Base-by-base conservation (phyloP, 1,140 invertebrate species). In the Trichomalopsis sarcophagae region DNA sequence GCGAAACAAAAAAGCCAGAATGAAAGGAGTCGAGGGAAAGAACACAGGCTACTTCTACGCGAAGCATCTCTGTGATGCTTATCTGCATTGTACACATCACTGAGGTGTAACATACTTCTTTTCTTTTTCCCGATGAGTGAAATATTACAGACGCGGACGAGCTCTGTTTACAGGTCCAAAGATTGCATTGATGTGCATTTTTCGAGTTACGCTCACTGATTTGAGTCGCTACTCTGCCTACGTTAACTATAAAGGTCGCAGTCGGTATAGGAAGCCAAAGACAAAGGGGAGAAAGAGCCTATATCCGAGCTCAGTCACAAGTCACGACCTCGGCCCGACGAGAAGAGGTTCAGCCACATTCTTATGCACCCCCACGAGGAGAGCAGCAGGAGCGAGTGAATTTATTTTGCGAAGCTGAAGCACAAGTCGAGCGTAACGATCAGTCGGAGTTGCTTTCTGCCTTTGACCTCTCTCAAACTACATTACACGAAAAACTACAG, bases 331-430 rank as follows among this genome's bases (percentile, higher is more conserved):
- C 73, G 68, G 76, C 47, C 80, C 33, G 50, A 68, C 44, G 68
- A 62, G 36, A 79, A 85, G 84, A 85, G 71, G 81, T 83, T 87
- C 50, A 85, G 82, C 86, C 86, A 86, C 84, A 87, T 87, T 87
- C 84, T 85, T 85, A 86, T 73, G 30, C 81, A 84, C 81, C 84
- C 68, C 75, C 62, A 44, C 9, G 50, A 69, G 40, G 50, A 17
- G 73, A 62, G 66, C 14, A 40, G n/a, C 30, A 79, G 21, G 36
- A 47, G 14, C 4, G 13, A 66, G 27, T 17, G 62, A 47, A 11
- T 40, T 74, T 23, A 62, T 68, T 68, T 27, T 17, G 66, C 66
- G 62, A 17, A 66, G n/a, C n/a, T 21, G n/a, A 66, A 69, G 66
- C 11, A 47, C 66, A n/a, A 81, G 21, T 71, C 33, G 7, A 47